Evolutionary conservation across 2,888 invertebrate species (phyloP).

Genomic region (Synergus laeviventris): DNA sequence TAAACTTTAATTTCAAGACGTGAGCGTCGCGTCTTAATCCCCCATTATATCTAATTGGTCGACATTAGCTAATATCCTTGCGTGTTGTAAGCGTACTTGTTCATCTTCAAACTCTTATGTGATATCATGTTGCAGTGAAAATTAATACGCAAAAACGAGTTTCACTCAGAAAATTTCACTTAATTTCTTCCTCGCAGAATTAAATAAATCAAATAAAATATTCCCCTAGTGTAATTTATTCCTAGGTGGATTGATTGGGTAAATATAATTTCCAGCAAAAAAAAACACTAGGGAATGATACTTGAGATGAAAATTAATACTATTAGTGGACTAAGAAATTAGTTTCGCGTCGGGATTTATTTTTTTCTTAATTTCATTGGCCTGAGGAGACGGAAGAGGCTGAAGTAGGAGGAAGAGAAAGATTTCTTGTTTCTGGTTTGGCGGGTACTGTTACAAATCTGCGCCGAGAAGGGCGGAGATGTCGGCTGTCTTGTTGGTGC

Average conservation of each 20-base stretch:
- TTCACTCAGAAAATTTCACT: background rate
- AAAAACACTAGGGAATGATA: background rate
- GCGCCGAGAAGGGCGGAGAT: constrained; percentile 66
- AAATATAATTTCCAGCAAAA: constrained; percentile 8
- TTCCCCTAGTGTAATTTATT: background rate
- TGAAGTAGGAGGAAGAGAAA: constrained; percentile 43
- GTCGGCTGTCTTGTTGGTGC: constrained; percentile 73
- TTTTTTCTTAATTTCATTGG: constrained; percentile 22
- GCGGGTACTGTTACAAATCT: constrained; percentile 64
- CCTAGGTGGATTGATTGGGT: background rate
- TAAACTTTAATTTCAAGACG: constrained; percentile 66
- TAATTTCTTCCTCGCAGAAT: background rate
- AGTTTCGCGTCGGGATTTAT: background rate
- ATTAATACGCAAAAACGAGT: constrained; percentile 11
- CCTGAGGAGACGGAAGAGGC: constrained; percentile 13
- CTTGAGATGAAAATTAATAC: background rate
- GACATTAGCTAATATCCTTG: constrained; percentile 66
- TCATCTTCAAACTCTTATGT: constrained; percentile 2
- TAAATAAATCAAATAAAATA: constrained; percentile 23
- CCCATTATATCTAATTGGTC: constrained; percentile 67
- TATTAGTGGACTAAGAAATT: background rate
- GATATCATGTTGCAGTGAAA: constrained; percentile 3
- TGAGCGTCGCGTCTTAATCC: constrained; percentile 66
- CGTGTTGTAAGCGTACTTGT: constrained; percentile 22
- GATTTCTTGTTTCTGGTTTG: constrained; percentile 58